Evolutionary conservation across 1,140 invertebrate species (phyloP), one percentile per base, ranked within the genome.

Genomic region (Drosophila nannoptera): DNA sequence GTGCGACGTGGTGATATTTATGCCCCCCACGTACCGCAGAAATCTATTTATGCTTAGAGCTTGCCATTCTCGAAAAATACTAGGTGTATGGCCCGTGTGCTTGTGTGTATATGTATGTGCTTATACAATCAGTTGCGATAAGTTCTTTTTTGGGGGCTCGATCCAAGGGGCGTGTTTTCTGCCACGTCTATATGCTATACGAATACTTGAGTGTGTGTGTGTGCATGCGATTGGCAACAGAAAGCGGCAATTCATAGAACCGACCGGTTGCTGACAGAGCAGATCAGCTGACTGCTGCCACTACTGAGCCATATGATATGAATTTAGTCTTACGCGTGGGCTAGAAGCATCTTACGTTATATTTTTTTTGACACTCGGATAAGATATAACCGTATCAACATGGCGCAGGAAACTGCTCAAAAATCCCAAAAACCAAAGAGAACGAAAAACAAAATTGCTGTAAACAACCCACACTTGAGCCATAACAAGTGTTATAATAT

Each of bases 61-160:
- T 40, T 32, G 31, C 38, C 36, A 35, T 9, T 22, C 32, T 33
- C 52, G 12, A 31, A 9, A 9, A 14, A 22, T 62, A 14, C 32
- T 49, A 36, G 52, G 7, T 65, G 31, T 29, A 12, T 8, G 33
- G 0, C 11, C n/a, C n/a, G 22, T 42, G 40, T 42, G 9, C 11
- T 8, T 52, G n/a, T 42, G 7, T 14, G 9, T 40, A 12, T 31
- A 54, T 40, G 2, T 40, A 38, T 32, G 11, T 61, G 50, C 76
- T 83, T 80, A 84, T 80, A 84, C 69, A 83, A 84, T 75, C 65
- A 14, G 9, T 31, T 45, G 73, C 69, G 80, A 84, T 83, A 83
- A 84, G 59, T 75, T 75, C 35, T 68, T 75, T 77, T 83, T 83
- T 76, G 76, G 80, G 80, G 80, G 80, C 80, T 83, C 80, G 80